Evolutionary conservation across 2,113 vertebrate genomes (phyloP), one percentile per base, ranked within the genome.

Genomic region (Hirundichthys speculiger): DNA sequence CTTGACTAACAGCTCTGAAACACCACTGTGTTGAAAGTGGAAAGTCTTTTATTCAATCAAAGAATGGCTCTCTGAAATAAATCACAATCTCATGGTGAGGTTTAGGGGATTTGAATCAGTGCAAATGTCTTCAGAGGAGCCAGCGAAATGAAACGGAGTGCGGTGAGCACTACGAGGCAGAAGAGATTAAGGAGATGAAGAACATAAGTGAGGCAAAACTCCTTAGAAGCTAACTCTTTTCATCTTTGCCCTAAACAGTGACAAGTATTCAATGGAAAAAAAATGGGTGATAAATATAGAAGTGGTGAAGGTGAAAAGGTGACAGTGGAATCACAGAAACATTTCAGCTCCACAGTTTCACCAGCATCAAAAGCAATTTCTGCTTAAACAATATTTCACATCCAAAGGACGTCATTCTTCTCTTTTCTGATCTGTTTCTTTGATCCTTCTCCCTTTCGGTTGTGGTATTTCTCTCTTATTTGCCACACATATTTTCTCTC

Each of bases 101-200:
- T 74, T 75, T 56, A 56, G 2, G 48, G 41, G 75, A 73, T 69
- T 65, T 58, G 30, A 34, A 34, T 34, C 6, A 6, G 9, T 34
- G 3, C 30, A 34, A n/a, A 24, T 18, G 19, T 30, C 25, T 22
- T 25, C 25, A 3, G 24, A 45, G 38, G 19, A 41, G 18, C 5
- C 1, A 64, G 64, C 4, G 40, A 59, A 1, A 61, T 56, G 45
- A 64, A 47, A 47, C 42, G 21, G 42, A 34, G 30, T 34, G 30
- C 11, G 30, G 30, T 10, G 6, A 34, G 30, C 6, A 34, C 30
- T 34, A 4, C 7, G 30, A 34, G 30, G 30, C 3, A 34, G 30
- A 14, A 2, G 13, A 52, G 41, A 15, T 16, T 41, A 19, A 20
- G 22, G 19, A 51, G 54, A 60, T 21, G n/a, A 30, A 30, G 30